Percentiles rank a stretch among this genome's conserved stretches.
These are phyloP conservation scores for Tribolium castaneum DNA, from an alignment of 1,140 invertebrate species.

Conservation along the genomic window DNA sequence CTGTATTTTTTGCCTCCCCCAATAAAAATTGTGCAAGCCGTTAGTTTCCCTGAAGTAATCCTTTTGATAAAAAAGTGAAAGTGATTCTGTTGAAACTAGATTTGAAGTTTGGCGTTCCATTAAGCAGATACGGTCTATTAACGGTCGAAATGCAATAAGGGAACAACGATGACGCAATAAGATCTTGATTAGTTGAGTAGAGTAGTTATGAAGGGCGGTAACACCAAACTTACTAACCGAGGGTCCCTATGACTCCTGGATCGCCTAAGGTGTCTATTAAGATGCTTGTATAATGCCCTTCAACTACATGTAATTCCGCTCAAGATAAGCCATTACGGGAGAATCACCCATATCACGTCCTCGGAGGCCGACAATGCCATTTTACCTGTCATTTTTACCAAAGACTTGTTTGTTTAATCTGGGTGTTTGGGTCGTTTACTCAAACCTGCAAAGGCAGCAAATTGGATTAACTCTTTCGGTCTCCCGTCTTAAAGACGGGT, in stretches of 20 bases:
- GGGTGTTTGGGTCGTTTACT: slow-evolving; percentile 48
- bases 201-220: slow-evolving; percentile 45
- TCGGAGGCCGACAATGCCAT: neutral
- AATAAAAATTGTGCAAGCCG: slow-evolving; percentile 11
- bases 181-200: slow-evolving; percentile 39
- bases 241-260: slow-evolving; percentile 31
- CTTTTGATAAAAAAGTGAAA: slow-evolving; percentile 10
- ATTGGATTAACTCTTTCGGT: slow-evolving; percentile 51
- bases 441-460: slow-evolving; percentile 47
- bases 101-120: neutral
- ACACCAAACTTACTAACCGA: slow-evolving; percentile 39
- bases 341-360: slow-evolving; percentile 23
- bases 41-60: neutral
- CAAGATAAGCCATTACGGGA: slow-evolving; percentile 17
- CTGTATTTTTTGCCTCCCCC: slow-evolving; percentile 3
- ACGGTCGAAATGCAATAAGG: slow-evolving; percentile 22
- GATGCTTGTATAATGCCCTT: slow-evolving; percentile 25
- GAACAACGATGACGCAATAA: slow-evolving; percentile 38
- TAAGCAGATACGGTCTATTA: slow-evolving; percentile 28
- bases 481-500: neutral
- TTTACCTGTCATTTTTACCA: slow-evolving; percentile 16
- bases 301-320: slow-evolving; percentile 26
- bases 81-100: neutral
- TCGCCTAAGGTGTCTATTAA: slow-evolving; percentile 46
- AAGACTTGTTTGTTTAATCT: neutral